Base-by-base conservation (phyloP, 2,797 vertebrate genomes). In the Calcarius lapponicus region DNA sequence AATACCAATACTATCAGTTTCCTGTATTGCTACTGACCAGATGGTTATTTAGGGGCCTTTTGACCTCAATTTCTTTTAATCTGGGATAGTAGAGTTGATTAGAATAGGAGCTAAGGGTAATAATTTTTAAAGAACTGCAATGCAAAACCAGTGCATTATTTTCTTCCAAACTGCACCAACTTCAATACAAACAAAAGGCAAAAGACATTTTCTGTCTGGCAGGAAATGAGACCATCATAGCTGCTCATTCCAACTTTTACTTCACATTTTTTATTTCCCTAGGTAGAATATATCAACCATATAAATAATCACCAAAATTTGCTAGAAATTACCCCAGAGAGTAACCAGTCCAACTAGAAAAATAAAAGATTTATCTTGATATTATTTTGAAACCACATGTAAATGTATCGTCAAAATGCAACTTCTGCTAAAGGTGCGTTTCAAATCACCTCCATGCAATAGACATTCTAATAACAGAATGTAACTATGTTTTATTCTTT, bases 111-210 rank as follows among this genome's bases (percentile, higher is more conserved):
- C 82, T 71, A 91, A 87, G 18, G 60, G 45, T 72, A 87, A 89
- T 94, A 94, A 78, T 90, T 96, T 93, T 86, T 79, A 48, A 94
- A 93, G 87, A 86, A 96, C 57, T 85, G 79, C 75, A 92, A 80
- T 38, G 62, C 62, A 92, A 88, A 96, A 79, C 50, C 79, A 92
- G 57, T 54, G 54, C 34, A 24, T 74, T 93, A 43, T 84, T 95
- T 93, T 74, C 42, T 90, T 86, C 78, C 69, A 80, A 65, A 36
- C 50, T 78, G 72, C 79, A 89, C 62, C 58, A 54, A 61, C 50
- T 89, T 85, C 92, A 83, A 11, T 38, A 74, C n/a, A 91, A 92
- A 96, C 57, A 71, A 91, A 87, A 94, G 47, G 74, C 50, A 91
- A 96, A 91, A 38, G 26, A 60, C 26, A 60, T 60, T 38, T 60